These are phyloP conservation scores for Jacana jacana DNA, from an alignment of 2,113 vertebrate species.

Conservation along the genomic window DNA sequence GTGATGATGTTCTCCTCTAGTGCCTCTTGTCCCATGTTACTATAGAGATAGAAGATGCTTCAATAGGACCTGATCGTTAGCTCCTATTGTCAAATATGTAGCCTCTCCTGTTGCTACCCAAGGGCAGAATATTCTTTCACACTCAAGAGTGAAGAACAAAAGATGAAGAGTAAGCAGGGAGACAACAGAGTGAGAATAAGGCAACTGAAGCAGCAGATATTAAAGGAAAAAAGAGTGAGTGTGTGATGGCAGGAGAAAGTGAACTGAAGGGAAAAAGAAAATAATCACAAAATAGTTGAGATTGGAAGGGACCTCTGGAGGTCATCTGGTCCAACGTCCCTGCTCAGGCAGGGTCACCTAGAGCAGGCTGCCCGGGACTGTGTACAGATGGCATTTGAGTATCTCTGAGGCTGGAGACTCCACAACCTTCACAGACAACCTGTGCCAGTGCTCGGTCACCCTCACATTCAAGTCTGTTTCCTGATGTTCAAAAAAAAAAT, in stretches of 20 bases:
- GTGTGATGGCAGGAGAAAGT: background rate
- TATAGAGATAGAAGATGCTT: slow-evolving; percentile 10
- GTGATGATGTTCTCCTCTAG: background rate
- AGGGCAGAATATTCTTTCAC: background rate
- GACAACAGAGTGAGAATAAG: background rate
- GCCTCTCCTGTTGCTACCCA: background rate
- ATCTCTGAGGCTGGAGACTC: background rate
- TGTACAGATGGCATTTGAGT: background rate
- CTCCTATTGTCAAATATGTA: background rate
- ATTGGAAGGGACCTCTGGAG: background rate
- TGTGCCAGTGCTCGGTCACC: background rate
- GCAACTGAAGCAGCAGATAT: background rate
- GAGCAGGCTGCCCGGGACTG: background rate
- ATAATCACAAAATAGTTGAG: background rate
- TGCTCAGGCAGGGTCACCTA: background rate
- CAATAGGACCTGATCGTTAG: background rate
- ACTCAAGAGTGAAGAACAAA: background rate
- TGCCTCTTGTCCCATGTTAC: background rate
- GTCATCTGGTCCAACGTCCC: background rate
- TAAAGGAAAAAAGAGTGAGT: background rate
- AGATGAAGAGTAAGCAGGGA: background rate
- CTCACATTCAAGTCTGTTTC: background rate
- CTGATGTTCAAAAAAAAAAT: background rate
- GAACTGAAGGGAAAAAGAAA: background rate
- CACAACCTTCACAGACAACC: background rate